These are phyloP conservation scores for Aplodontia rufa DNA, from an alignment of 2,113 vertebrate genomes.

Conservation along the genomic window DNA sequence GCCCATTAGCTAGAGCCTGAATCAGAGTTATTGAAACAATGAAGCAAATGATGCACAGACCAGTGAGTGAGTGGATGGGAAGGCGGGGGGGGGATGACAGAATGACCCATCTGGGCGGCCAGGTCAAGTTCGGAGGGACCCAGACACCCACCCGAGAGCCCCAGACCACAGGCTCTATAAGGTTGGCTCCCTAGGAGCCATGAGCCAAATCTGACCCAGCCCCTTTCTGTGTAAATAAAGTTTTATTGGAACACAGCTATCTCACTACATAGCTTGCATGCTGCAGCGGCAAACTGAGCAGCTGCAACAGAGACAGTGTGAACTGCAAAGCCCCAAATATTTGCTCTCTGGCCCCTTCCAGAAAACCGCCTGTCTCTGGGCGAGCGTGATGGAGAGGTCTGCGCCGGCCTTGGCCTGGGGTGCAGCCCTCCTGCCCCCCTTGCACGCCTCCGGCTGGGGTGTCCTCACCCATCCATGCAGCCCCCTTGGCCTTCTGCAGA, in stretches of 20 bases:
- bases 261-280: not conserved
- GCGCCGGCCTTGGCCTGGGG: not conserved
- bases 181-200: not conserved
- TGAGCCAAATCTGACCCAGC: not conserved
- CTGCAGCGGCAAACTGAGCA: too few species aligned
- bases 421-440: not conserved
- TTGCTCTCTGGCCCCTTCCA: not conserved
- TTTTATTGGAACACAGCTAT: constrained; percentile 29
- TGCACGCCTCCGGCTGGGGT: accelerated
- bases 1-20: not conserved
- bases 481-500: not conserved
- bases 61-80: too few species aligned
- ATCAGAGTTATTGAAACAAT: not conserved
- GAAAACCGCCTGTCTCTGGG: not conserved
- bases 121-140: too few species aligned
- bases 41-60: too few species aligned
- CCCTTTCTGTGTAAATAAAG: constrained; percentile 27
- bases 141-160: not conserved
- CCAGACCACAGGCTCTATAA: not conserved
- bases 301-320: not conserved
- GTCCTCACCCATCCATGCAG: not conserved
- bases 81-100: too few species aligned
- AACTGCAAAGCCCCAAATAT: not conserved
- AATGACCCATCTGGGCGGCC: too few species aligned
- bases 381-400: not conserved